Evolutionary conservation across 2,113 vertebrate species (phyloP), one percentile per base, ranked within the genome.

Genomic region (Corythoichthys intestinalis): DNA sequence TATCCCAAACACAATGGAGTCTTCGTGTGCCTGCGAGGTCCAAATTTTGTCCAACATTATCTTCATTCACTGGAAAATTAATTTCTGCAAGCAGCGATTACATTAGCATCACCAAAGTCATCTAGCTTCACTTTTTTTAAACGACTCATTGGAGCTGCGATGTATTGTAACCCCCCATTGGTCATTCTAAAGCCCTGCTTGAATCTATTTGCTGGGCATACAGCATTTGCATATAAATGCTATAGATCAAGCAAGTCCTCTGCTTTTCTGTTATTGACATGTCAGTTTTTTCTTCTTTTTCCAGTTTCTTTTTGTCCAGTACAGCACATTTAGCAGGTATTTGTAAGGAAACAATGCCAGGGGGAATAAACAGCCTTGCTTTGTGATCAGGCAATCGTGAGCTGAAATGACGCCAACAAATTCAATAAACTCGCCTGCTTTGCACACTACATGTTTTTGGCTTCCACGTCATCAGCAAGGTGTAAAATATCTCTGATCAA

Each of bases 1-100:
- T 35, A 17, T n/a, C 47, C 64, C 15, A 52, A 35, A 56, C 54
- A 56, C 14, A 57, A 5, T 8, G 20, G 7, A 41, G 1, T 47
- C 39, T 62, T 46, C 7, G 9, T 28, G n/a, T 47, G 39, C 17
- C 60, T 47, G 11, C 58, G 44, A 53, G 61, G 48, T n/a, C 35
- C 66, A 58, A 58, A 65, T 71, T 28, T 28, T 80, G 72, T 82
- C 63, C 53, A 72, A 80, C 78, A 77, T 67, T 44, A 52, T 46
- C 84, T 81, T 53, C 66, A 73, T 78, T 76, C 65, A 69, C 52
- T 38, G 35, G 66, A 57, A 78, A 76, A 76, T 56, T 73, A 34
- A 79, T 85, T 86, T 75, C 72, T 52, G 63, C 56, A 38, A 67
- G 69, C 46, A 37, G 65, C 46, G 34, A 77, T 82, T 76, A 82